Evolutionary conservation across 2,888 invertebrate genomes (phyloP).

Genomic region (Onchidella celtica): DNA sequence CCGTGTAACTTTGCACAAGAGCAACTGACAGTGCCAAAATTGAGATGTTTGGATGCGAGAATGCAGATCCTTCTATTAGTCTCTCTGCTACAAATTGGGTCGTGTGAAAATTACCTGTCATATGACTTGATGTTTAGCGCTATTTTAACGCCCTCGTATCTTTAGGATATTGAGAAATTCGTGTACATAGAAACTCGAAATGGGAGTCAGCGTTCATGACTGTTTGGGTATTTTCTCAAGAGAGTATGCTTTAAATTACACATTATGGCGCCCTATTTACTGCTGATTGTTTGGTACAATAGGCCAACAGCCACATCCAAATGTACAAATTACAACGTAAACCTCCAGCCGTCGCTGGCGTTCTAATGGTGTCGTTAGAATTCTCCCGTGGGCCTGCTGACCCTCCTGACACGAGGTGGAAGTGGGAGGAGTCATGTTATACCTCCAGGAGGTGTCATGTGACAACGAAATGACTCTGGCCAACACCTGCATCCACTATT

Average conservation of each 20-base stretch:
- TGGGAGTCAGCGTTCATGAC: too few species aligned
- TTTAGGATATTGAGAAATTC: too few species aligned
- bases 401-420: background rate
- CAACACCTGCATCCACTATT: slow-evolving; percentile 18
- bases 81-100: too few species aligned
- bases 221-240: background rate
- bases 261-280: background rate
- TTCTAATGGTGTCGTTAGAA: background rate
- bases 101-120: too few species aligned
- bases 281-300: too few species aligned
- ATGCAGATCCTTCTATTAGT: too few species aligned
- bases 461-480: background rate
- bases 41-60: too few species aligned
- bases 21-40: too few species aligned
- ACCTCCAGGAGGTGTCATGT: background rate
- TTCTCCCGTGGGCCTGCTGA: background rate
- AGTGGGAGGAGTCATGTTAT: background rate
- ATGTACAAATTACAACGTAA: background rate
- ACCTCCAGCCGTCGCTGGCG: background rate
- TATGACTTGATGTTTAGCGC: too few species aligned
- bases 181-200: too few species aligned
- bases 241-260: background rate
- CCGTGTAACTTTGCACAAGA: too few species aligned
- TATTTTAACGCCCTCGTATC: too few species aligned
- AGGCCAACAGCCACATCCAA: background rate